Percentiles rank a stretch among this genome's conserved stretches.
Conservation (phyloP, 2,797 vertebrate species). For the Gambusia yucatana region DNA sequence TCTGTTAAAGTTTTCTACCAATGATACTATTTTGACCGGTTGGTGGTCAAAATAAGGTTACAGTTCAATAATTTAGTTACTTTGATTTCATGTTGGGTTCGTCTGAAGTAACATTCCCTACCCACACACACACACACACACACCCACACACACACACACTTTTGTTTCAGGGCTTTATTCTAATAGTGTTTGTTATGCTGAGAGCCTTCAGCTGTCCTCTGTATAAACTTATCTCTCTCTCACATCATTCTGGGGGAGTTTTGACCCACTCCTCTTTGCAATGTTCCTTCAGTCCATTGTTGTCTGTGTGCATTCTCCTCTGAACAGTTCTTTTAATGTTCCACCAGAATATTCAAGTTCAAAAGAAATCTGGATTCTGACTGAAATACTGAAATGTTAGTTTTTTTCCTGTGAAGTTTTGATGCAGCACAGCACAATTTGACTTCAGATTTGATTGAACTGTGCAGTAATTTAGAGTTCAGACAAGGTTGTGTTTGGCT, state of each 20-base stretch:
- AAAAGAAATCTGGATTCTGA: neutral
- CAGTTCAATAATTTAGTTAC: neutral
- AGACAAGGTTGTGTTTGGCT: neutral
- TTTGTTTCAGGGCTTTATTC: neutral
- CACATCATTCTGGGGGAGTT: neutral
- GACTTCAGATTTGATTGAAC: neutral
- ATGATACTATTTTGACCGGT: no score
- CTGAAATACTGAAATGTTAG: neutral
- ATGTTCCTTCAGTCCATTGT: neutral
- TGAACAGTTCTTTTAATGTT: neutral
- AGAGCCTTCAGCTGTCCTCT: neutral
- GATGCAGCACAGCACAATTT: neutral
- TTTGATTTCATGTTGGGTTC: neutral
- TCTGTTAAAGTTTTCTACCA: neutral
- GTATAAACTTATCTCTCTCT: neutral
- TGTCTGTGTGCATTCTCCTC: neutral
- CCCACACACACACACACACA: neutral
- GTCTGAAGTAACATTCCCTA: neutral
- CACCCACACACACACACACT: neutral
- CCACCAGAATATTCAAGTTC: neutral
- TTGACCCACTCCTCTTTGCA: neutral
- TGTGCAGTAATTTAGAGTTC: neutral
- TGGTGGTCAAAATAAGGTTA: no score
- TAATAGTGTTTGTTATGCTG: neutral
- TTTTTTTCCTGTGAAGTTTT: neutral